Evolutionary conservation across 2,888 invertebrate species (phyloP).

Genomic region (Euzetes globulus): DNA sequence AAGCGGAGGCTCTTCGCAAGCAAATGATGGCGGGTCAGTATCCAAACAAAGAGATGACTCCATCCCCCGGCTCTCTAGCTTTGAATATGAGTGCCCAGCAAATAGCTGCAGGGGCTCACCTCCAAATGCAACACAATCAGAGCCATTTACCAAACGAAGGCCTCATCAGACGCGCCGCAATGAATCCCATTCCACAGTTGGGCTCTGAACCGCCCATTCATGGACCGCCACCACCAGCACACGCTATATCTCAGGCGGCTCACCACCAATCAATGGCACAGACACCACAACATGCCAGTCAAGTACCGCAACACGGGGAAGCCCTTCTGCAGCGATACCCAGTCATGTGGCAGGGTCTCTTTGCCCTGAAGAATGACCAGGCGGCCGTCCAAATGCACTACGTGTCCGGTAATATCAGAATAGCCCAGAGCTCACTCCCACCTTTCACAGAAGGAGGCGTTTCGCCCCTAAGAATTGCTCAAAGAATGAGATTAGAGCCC

Average conservation of each 20-base stretch:
- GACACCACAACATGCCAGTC: conserved; percentile 64
- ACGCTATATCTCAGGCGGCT: conserved; percentile 51
- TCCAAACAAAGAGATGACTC: conserved; percentile 6
- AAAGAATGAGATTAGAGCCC: conserved; percentile 93
- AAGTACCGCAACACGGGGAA: conserved; percentile 66
- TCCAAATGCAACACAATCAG: conserved; percentile 13
- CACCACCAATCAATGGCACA: conserved; percentile 54
- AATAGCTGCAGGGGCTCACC: background rate
- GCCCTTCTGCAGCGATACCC: conserved; percentile 68
- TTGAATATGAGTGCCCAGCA: background rate
- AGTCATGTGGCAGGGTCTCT: conserved; percentile 92
- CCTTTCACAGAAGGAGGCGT: conserved; percentile 67
- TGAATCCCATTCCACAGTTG: conserved; percentile 36
- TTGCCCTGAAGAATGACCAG: conserved; percentile 92
- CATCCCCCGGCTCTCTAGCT: conserved; percentile 17
- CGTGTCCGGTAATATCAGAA: conserved; percentile 83
- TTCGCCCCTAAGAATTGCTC: conserved; percentile 82
- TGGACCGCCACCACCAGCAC: conserved; percentile 40
- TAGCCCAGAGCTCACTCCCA: conserved; percentile 80
- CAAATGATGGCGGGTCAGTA: background rate
- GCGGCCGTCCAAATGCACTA: conserved; percentile 98
- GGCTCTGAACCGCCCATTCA: conserved; percentile 38
- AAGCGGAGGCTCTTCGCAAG: conserved; percentile 3
- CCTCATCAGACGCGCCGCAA: conserved; percentile 13
- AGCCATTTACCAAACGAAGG: conserved; percentile 26